Base-by-base conservation (phyloP, 35 echinoderm and acorn worm genomes). In the Stichopus chloronotus region DNA sequence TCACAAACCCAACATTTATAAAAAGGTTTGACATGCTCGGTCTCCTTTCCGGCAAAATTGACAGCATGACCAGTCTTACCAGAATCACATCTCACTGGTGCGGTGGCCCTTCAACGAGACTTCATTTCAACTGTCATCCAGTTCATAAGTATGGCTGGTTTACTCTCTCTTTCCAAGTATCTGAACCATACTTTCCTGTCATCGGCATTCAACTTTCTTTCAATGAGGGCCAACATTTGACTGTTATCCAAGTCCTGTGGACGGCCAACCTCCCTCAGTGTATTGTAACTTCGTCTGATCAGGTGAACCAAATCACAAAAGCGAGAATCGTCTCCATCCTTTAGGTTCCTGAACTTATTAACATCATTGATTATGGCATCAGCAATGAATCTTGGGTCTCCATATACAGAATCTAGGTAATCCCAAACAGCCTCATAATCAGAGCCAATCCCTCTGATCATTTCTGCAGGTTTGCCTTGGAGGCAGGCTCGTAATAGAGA, bases 401-500 rank as follows among this genome's bases (percentile, higher is more conserved):
- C 94, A 71, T 96, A 94, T 13, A 91, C 61, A 9, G 87, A 92
- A n/a, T 96, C 92, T 5, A 93, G 86, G 20, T 94, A 94, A n/a
- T 92, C 92, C 95, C 92, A 94, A 6, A 90, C 92, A 16, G 95
- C 95, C 5, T 91, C 56, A 71, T 96, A 96, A 72, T 94, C 88
- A 52, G 79, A 59, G 0, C 95, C 92, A 6, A 96, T 93, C 6
- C 95, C 95, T 74, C 68, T 43, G 23, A 96, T 92, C 55, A 96
- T 68, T 52, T 96, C 79, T 9, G 87, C 12, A 12, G 88, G 95
- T 58, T 94, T 94, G 11, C 88, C 93, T n/a, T 88, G 8, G 9
- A 96, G 68, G 59, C 88, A 87, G 20, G 88, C 60, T 12, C 54
- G 8, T 17, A 96, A 78, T 8, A 92, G 54, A 8, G 82, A 72